Evolutionary conservation across 2,113 vertebrate species (phyloP).

Genomic region (Alligator sinensis): DNA sequence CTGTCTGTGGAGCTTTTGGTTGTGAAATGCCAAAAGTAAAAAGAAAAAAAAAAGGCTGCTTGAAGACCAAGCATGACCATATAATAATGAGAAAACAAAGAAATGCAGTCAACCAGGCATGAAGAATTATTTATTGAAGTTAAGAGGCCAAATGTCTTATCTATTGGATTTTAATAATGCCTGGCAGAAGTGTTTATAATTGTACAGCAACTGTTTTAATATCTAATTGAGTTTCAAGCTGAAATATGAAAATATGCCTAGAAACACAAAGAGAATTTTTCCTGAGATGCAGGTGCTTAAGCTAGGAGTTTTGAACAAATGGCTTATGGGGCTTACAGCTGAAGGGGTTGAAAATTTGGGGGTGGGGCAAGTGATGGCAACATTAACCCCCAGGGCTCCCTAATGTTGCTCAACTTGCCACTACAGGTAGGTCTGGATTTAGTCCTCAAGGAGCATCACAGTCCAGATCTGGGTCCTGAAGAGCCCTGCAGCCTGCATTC

Average conservation of each 20-base stretch:
- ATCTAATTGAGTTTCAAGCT: constrained; percentile 60
- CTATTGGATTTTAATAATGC: constrained; percentile 60
- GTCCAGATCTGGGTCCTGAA: too few relatives aligned
- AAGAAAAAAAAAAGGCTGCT: not conserved
- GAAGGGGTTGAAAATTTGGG: too few relatives aligned
- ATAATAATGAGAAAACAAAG: constrained; percentile 51
- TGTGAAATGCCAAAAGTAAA: not conserved
- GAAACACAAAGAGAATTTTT: constrained; percentile 56
- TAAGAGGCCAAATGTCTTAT: constrained; percentile 58
- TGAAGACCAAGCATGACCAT: not conserved
- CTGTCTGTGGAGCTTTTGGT: not conserved
- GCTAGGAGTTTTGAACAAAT: too few relatives aligned
- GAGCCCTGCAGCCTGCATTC: too few relatives aligned
- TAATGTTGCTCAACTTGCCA: too few relatives aligned
- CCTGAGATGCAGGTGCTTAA: constrained; percentile 6
- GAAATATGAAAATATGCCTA: constrained; percentile 59
- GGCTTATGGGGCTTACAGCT: too few relatives aligned
- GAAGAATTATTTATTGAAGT: constrained; percentile 50
- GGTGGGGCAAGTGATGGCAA: too few relatives aligned
- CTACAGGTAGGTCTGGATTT: too few relatives aligned
- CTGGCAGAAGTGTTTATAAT: constrained; percentile 63
- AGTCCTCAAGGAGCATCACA: too few relatives aligned
- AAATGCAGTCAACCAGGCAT: constrained; percentile 28
- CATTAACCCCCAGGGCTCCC: too few relatives aligned
- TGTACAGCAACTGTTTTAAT: constrained; percentile 56